A percentile compares a stretch with the other conserved stretches of the same genome.
These are phyloP conservation scores for Atta texana DNA, from an alignment of 1,140 invertebrate species.

Conservation along the genomic window DNA sequence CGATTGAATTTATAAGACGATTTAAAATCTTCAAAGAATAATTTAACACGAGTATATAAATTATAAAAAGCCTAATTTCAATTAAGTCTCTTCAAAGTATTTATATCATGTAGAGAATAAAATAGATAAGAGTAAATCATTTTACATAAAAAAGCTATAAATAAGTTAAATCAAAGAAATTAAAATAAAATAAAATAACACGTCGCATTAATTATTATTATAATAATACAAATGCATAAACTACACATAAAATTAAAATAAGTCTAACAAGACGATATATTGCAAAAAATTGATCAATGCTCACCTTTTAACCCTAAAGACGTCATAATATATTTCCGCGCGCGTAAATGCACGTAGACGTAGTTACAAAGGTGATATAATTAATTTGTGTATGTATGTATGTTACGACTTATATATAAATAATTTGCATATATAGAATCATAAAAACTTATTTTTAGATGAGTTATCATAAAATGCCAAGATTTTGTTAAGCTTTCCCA, in stretches of 20 bases:
- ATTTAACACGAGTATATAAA: slow-evolving; percentile 3
- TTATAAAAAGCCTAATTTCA: neutral
- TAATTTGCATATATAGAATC: neutral
- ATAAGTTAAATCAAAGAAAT: neutral
- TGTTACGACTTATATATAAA: neutral
- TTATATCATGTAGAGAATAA: neutral
- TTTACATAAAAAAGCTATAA: neutral
- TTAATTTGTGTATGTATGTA: neutral
- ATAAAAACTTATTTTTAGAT: neutral
- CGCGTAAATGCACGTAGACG: neutral
- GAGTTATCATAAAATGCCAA: neutral
- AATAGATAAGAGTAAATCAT: neutral
- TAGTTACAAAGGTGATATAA: neutral
- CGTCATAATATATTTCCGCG: slow-evolving; percentile 1
- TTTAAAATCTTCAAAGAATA: neutral
- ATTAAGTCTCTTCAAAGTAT: neutral
- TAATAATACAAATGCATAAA: neutral
- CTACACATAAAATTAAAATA: neutral
- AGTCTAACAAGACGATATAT: neutral
- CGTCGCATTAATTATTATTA: neutral
- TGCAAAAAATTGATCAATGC: slow-evolving; percentile 13
- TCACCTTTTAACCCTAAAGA: slow-evolving; percentile 19
- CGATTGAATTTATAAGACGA: neutral
- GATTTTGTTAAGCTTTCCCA: neutral
- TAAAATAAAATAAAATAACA: neutral